phyloP scores from a whole-genome alignment of 2,888 invertebrate species.

The Lasioglossum pauxillum region DNA sequence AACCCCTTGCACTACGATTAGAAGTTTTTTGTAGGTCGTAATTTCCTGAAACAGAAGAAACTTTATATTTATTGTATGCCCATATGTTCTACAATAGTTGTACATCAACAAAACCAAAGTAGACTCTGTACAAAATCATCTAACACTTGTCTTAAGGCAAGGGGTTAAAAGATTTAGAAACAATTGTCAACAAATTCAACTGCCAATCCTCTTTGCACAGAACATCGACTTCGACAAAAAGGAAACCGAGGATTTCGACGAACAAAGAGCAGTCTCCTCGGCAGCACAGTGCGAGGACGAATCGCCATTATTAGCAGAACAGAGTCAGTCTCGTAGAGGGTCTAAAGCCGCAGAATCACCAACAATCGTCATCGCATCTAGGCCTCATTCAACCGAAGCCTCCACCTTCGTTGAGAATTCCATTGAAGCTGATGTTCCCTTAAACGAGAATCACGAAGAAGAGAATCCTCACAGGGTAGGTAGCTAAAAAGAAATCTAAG shows the following conservation, averaged over 20 bases:
- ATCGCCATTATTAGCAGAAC: constrained; percentile 30
- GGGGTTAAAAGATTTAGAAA: no score
- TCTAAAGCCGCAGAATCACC: constrained; percentile 48
- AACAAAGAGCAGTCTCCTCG: constrained; percentile 50
- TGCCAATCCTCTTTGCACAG: constrained; percentile 11
- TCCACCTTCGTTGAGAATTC: constrained; percentile 50
- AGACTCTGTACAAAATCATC: no score
- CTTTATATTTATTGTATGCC: no score
- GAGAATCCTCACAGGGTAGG: constrained; percentile 48
- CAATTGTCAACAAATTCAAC: neutral
- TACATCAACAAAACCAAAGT: no score
- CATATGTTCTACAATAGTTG: no score
- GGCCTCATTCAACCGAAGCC: constrained; percentile 70
- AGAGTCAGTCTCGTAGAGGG: constrained; percentile 27
- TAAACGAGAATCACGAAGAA: constrained; percentile 29
- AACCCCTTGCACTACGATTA: no score
- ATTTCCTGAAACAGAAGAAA: no score
- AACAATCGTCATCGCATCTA: constrained; percentile 71
- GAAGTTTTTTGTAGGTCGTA: no score
- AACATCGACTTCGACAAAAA: constrained; percentile 29
- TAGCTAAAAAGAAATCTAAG: neutral
- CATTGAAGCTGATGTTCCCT: constrained; percentile 8
- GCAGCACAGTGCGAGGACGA: constrained; percentile 43
- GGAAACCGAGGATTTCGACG: constrained; percentile 31
- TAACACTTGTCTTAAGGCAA: no score